Evolutionary conservation across 2,113 vertebrate species (phyloP).

Genomic region (Gopherus evgoodei): DNA sequence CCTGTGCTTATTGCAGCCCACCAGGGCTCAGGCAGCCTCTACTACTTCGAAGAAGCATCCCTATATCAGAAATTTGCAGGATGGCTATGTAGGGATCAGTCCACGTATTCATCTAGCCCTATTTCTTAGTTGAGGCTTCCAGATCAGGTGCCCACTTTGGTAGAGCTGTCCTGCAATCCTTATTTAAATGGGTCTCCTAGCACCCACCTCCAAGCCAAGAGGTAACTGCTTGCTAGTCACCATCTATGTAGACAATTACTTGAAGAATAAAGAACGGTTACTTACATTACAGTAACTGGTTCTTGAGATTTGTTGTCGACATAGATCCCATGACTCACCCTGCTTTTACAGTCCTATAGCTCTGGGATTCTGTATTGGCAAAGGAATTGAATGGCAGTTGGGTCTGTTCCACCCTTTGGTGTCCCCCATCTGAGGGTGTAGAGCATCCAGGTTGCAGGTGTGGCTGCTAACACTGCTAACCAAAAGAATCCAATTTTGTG

Average conservation of each 20-base stretch:
- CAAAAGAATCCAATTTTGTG: background rate
- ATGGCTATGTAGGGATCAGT: too few species aligned
- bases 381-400: background rate
- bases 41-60: too few species aligned
- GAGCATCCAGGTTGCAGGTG: accelerated
- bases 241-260: background rate
- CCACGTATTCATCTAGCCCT: too few species aligned
- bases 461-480: background rate
- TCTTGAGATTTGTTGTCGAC: background rate
- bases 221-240: background rate
- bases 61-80: too few species aligned
- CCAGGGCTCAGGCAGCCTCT: background rate
- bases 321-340: background rate
- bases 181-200: background rate
- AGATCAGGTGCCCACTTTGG: background rate
- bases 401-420: background rate
- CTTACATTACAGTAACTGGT: background rate
- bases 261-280: background rate
- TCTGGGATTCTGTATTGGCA: background rate
- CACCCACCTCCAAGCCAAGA: accelerated
- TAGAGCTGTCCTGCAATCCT: background rate
- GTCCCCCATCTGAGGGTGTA: background rate
- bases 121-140: background rate
- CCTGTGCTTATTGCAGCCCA: background rate
- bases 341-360: background rate